Conservation (phyloP, 1,140 invertebrate species). For the Diuraphis noxia region DNA sequence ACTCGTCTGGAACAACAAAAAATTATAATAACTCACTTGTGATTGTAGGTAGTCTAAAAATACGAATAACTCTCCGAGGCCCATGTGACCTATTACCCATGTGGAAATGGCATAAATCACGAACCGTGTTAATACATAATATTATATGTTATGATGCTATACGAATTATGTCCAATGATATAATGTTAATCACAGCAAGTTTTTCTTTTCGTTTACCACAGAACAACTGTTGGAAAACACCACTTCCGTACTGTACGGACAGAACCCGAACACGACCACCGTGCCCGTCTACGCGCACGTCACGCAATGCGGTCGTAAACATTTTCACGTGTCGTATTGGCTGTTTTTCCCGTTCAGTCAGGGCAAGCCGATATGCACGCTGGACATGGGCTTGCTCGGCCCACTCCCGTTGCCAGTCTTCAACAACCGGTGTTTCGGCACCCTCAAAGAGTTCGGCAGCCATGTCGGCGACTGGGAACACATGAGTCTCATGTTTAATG, state of each 20-base stretch:
- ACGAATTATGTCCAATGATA: not conserved
- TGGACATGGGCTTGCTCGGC: constrained; percentile 62
- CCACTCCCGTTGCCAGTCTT: constrained; percentile 65
- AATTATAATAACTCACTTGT: too few species aligned
- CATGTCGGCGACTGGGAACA: constrained; percentile 74
- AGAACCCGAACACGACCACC: constrained; percentile 63
- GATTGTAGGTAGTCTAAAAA: too few species aligned
- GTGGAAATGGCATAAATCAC: too few species aligned
- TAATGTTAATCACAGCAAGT: not conserved
- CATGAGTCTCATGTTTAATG: constrained; percentile 67
- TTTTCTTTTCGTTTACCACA: constrained; percentile 57
- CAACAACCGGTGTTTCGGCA: constrained; percentile 66
- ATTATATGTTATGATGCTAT: not conserved
- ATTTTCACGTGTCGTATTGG: constrained; percentile 71
- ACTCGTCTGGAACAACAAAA: too few species aligned
- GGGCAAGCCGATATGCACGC: constrained; percentile 65
- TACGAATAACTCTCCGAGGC: too few species aligned
- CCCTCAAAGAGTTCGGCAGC: constrained; percentile 65
- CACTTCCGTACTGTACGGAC: constrained; percentile 67
- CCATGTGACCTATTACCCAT: too few species aligned
- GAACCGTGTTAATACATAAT: too few species aligned
- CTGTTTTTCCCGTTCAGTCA: constrained; percentile 71
- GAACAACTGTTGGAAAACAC: constrained; percentile 63
- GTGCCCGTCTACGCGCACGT: constrained; percentile 69
- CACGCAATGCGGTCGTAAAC: constrained; percentile 59